These are phyloP conservation scores for Eurypyga helias DNA, from an alignment of 2,113 vertebrate species.

Conservation along the genomic window DNA sequence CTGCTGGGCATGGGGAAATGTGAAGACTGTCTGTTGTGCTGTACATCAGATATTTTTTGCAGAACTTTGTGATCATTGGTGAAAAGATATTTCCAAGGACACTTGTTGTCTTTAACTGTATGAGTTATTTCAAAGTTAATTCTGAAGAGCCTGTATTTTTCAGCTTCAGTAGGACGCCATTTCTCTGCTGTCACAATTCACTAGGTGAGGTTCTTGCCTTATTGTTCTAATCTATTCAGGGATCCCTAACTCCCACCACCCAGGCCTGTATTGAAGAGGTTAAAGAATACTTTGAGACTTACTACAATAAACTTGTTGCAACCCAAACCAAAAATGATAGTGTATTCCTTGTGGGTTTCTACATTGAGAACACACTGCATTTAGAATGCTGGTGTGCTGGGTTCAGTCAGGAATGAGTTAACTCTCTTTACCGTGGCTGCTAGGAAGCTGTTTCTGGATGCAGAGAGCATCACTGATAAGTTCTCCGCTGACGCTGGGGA, in stretches of 20 bases:
- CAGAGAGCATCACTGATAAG: too few species aligned
- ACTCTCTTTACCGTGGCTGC: too few species aligned
- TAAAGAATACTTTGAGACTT: background rate
- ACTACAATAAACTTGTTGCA: background rate
- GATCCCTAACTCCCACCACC: background rate
- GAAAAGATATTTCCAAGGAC: background rate
- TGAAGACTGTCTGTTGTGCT: background rate
- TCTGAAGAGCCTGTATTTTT: background rate
- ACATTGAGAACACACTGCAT: background rate
- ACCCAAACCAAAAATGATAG: background rate
- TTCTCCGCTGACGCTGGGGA: too few species aligned
- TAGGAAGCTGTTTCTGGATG: too few species aligned
- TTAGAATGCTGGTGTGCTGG: background rate
- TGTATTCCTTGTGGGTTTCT: background rate
- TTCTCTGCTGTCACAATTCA: background rate
- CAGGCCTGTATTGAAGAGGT: background rate
- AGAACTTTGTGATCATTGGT: background rate
- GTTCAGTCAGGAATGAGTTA: too few species aligned
- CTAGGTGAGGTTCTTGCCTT: background rate
- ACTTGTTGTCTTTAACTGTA: background rate
- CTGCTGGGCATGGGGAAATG: background rate
- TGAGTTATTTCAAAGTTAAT: background rate
- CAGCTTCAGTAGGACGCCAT: background rate
- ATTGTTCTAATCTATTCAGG: background rate
- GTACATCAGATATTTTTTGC: background rate